Evolutionary conservation across 2,113 vertebrate species (phyloP).

Genomic region (Ranitomeya imitator): DNA sequence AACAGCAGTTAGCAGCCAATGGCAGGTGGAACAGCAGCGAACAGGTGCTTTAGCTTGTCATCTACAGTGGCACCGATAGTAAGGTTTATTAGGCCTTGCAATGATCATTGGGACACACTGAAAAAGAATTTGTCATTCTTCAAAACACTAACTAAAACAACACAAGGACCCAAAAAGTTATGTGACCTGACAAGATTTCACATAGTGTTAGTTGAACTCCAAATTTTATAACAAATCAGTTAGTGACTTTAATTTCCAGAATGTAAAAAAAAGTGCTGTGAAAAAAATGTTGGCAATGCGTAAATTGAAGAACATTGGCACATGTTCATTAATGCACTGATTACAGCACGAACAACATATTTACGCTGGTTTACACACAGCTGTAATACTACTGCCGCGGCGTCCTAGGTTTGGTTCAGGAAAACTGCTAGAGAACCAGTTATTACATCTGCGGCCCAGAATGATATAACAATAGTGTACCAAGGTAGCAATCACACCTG

Average conservation of each 20-base stretch:
- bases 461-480: too few species aligned
- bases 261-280: neutral
- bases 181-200: neutral
- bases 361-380: too few species aligned
- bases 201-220: neutral
- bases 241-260: neutral
- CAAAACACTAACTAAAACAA: neutral
- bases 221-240: neutral
- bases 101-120: neutral
- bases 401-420: too few species aligned
- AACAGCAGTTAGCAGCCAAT: slow-evolving; percentile 66
- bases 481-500: too few species aligned
- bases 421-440: too few species aligned
- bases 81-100: neutral
- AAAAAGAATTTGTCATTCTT: neutral
- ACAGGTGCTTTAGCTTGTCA: slow-evolving; percentile 66
- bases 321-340: too few species aligned
- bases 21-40: slow-evolving; percentile 69
- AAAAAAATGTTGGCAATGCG: neutral
- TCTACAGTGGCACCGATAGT: neutral
- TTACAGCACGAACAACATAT: too few species aligned
- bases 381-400: too few species aligned
- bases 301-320: neutral
- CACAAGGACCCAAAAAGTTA: neutral
- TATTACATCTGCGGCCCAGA: too few species aligned